Evolutionary conservation across 1,140 invertebrate genomes (phyloP).

Genomic region (Cephus cinctus): DNA sequence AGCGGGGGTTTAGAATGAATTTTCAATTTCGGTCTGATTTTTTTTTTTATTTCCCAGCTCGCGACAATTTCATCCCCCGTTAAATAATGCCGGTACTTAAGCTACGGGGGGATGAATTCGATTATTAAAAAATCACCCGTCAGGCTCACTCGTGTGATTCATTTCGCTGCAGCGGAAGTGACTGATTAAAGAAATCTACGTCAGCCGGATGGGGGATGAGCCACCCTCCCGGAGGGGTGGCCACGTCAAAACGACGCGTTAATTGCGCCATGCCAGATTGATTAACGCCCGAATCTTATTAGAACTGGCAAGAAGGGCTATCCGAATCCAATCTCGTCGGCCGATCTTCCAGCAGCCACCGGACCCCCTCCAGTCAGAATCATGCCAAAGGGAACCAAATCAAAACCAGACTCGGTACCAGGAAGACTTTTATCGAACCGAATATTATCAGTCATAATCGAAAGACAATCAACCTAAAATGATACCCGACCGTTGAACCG

Average conservation of each 20-base stretch:
- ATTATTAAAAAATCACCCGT: conserved; percentile 40
- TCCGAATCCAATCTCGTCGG: conserved; percentile 17
- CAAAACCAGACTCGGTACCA: too few relatives aligned
- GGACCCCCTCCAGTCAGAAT: too few relatives aligned
- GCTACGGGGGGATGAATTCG: conserved; percentile 7
- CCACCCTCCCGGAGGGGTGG: conserved; percentile 19
- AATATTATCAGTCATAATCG: too few relatives aligned
- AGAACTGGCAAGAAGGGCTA: conserved; percentile 26
- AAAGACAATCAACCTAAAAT: too few relatives aligned
- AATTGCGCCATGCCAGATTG: conserved; percentile 39
- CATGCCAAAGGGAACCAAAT: too few relatives aligned
- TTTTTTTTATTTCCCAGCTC: too few relatives aligned
- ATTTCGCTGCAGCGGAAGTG: conserved; percentile 32
- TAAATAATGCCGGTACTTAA: background rate
- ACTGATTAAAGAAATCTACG: conserved; percentile 46
- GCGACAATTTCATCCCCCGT: too few relatives aligned
- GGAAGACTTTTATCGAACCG: too few relatives aligned
- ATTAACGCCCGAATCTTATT: conserved; percentile 40
- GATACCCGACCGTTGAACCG: too few relatives aligned
- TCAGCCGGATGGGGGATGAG: too few relatives aligned
- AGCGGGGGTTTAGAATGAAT: too few relatives aligned
- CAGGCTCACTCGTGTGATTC: conserved; percentile 38
- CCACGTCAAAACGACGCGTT: conserved; percentile 37
- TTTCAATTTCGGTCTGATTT: too few relatives aligned
- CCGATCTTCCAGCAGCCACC: conserved; percentile 10